Conservation (phyloP, 2,888 invertebrate species). For the Pandemis corylana region DNA sequence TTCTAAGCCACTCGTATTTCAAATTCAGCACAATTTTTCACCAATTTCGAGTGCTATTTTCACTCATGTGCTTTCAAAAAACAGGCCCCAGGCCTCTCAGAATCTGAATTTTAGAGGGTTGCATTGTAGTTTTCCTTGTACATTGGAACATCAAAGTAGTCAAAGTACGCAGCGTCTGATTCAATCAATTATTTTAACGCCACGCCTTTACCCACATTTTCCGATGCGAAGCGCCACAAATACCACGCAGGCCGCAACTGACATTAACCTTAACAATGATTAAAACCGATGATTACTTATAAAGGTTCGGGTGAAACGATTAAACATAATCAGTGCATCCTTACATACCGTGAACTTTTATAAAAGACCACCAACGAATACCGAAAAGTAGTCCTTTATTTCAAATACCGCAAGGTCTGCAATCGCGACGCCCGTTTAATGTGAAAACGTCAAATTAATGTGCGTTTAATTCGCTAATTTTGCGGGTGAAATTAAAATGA, state of each 20-base stretch:
- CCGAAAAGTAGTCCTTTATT: constrained; percentile 45
- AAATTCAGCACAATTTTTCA: too few species aligned
- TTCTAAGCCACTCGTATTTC: too few species aligned
- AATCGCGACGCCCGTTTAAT: constrained; percentile 45
- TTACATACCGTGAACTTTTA: constrained; percentile 58
- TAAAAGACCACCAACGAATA: constrained; percentile 58
- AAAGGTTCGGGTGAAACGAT: constrained; percentile 40
- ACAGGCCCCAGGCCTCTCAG: too few species aligned
- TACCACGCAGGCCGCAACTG: constrained; percentile 34
- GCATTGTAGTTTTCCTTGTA: too few species aligned
- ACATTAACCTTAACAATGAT: constrained; percentile 40
- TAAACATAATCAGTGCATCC: constrained; percentile 54
- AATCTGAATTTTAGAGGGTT: too few species aligned
- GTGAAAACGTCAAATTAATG: constrained; percentile 66
- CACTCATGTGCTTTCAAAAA: too few species aligned
- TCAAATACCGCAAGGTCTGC: constrained; percentile 4
- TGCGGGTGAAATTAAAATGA: constrained; percentile 64
- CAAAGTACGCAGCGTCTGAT: too few species aligned
- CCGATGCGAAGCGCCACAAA: constrained; percentile 30
- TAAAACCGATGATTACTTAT: constrained; percentile 36
- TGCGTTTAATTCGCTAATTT: constrained; percentile 70
- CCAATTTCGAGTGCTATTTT: too few species aligned
- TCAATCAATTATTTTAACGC: neutral
- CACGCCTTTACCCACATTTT: neutral
- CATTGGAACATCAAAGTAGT: too few species aligned